Conservation (phyloP, 2,888 invertebrate genomes). For the Campaea margaritaria region DNA sequence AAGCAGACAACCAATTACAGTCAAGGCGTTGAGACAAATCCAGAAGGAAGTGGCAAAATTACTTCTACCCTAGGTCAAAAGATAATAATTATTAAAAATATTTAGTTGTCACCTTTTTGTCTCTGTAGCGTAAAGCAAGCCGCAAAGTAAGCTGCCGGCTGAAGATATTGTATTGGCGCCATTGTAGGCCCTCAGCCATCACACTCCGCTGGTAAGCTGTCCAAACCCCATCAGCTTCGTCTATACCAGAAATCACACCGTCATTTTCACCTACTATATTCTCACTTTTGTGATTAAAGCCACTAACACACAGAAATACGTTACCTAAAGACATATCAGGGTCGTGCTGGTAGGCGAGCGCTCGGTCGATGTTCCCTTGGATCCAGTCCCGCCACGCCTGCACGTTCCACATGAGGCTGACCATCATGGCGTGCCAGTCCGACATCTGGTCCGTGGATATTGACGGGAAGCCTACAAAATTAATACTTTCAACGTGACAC, state of each 20-base stretch:
- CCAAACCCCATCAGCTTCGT: slow-evolving; percentile 60
- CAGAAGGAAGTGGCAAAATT: too few relatives aligned
- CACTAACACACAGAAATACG: neutral
- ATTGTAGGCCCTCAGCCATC: slow-evolving; percentile 68
- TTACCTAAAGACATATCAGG: slow-evolving; percentile 44
- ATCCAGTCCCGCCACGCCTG: slow-evolving; percentile 78
- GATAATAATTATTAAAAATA: neutral
- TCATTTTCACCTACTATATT: too few relatives aligned
- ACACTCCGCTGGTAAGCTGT: slow-evolving; percentile 59
- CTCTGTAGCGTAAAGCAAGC: slow-evolving; percentile 63
- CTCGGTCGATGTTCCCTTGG: slow-evolving; percentile 67
- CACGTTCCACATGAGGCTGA: slow-evolving; percentile 76
- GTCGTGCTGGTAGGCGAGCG: slow-evolving; percentile 49
- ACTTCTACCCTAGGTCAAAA: too few relatives aligned
- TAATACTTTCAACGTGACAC: too few relatives aligned
- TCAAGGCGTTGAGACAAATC: too few relatives aligned
- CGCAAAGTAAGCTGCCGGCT: slow-evolving; percentile 66
- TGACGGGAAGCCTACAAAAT: slow-evolving; percentile 58
- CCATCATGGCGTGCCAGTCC: slow-evolving; percentile 77
- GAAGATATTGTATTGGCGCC: slow-evolving; percentile 76
- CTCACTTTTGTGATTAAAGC: too few relatives aligned
- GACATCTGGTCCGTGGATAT: slow-evolving; percentile 69
- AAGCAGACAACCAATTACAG: too few relatives aligned
- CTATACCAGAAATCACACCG: slow-evolving; percentile 22
- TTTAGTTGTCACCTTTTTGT: slow-evolving; percentile 59